These are phyloP conservation scores for Lithophane socia DNA, from an alignment of 2,888 invertebrate genomes.

Conservation along the genomic window DNA sequence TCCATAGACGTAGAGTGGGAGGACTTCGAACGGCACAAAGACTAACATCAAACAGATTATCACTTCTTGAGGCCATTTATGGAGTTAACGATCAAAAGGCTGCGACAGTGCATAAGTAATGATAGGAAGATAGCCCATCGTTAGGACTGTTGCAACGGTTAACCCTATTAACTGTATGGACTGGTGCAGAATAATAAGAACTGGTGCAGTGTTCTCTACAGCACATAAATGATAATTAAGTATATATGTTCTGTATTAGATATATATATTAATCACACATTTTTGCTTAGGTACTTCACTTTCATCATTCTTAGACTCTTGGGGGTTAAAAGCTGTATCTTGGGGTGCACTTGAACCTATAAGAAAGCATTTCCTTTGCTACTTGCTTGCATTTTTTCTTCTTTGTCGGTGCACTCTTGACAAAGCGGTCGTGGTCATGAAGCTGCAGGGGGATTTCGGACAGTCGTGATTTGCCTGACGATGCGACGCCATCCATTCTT, in stretches of 20 bases:
- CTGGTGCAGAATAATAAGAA: constrained; percentile 46
- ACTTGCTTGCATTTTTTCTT: no score
- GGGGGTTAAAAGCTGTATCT: not conserved
- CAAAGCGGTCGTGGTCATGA: no score
- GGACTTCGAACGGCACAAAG: constrained; percentile 38
- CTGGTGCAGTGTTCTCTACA: not conserved
- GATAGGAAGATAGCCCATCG: constrained; percentile 34
- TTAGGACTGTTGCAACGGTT: constrained; percentile 52
- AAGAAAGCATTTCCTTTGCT: not conserved
- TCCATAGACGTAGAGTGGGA: constrained; percentile 34
- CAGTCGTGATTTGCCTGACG: no score
- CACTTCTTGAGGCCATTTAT: constrained; percentile 37
- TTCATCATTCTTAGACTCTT: not conserved
- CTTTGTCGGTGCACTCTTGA: no score
- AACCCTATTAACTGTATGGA: constrained; percentile 36
- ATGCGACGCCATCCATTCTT: no score
- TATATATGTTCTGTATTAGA: no score
- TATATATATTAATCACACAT: no score
- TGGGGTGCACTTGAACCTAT: not conserved
- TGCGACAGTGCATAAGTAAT: constrained; percentile 41
- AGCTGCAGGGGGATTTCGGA: no score
- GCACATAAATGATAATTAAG: no score
- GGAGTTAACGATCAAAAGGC: constrained; percentile 51
- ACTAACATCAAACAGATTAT: constrained; percentile 45
- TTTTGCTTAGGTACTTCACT: not conserved